Percentiles rank a stretch among this genome's conserved stretches.
These are phyloP conservation scores for Protobothrops mucrosquamatus DNA, from an alignment of 2,113 vertebrate species.

Conservation along the genomic window DNA sequence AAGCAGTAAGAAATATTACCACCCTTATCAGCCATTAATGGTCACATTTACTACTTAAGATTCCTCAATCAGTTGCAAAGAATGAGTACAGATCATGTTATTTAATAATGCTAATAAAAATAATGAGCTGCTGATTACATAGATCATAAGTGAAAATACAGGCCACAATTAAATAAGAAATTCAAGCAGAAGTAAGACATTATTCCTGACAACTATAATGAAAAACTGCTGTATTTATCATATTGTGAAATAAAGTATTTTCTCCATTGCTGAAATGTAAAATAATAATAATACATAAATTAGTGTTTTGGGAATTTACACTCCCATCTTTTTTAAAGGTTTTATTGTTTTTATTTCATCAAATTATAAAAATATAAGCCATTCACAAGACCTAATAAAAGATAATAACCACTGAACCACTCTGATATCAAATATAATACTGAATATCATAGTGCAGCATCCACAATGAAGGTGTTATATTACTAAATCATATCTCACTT, in stretches of 20 bases:
- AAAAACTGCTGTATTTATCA: slow-evolving; percentile 19
- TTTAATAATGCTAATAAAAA: slow-evolving; percentile 60
- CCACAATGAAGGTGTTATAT: background rate
- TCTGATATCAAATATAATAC: background rate
- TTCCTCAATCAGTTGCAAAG: slow-evolving; percentile 55
- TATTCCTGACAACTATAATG: background rate
- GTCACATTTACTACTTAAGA: slow-evolving; percentile 51
- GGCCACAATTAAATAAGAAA: background rate
- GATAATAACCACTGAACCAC: background rate
- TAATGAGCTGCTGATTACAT: slow-evolving; percentile 34
- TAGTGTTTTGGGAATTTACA: background rate
- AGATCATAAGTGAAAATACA: slow-evolving; percentile 18
- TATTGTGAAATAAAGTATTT: slow-evolving; percentile 7
- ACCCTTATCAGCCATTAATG: slow-evolving; percentile 52
- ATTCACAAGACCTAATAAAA: background rate
- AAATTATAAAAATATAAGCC: background rate
- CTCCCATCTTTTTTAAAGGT: background rate
- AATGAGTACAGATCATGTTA: slow-evolving; percentile 44
- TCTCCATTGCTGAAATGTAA: background rate
- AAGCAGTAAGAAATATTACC: slow-evolving; percentile 51
- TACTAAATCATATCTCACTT: background rate
- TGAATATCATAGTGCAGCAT: background rate
- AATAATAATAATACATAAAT: background rate
- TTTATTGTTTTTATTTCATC: background rate
- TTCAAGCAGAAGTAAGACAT: slow-evolving; percentile 17